Evolutionary conservation across 2,888 invertebrate species (phyloP), one percentile per base, ranked within the genome.

Genomic region (Sarcophaga rosellei): DNA sequence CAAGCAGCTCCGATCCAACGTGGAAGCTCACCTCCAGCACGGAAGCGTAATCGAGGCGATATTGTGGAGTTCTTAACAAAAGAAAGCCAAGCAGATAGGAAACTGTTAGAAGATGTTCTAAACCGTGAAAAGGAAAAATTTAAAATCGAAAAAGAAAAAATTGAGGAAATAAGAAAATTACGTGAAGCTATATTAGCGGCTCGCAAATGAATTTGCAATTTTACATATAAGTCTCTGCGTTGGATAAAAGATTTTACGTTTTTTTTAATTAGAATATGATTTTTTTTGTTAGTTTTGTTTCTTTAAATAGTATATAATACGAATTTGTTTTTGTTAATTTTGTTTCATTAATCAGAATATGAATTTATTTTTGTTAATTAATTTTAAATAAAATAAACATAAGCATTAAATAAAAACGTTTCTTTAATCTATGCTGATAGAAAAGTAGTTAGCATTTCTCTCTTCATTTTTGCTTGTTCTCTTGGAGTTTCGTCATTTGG

Each of bases 91-190:
- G 47, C 47, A 47, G 47, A 47, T 47, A 47, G 47, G 47, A 73
- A 63, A 74, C 62, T 74, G n/a, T 47, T 74, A 74, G 20, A 74
- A 62, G 74, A 44, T 17, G 12, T 75, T 23, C 45, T 75, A 47
- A 75, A 47, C 47, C 63, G 70, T 17, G 75, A 75, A 45, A 75
- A 75, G 65, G 65, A 75, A 72, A 72, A 72, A 72, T 72, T 72
- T n/a, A n/a, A n/a, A n/a, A n/a, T n/a, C n/a, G n/a, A n/a, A 75
- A 45, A 75, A 75, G 65, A 57, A 75, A 72, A 72, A 72, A 72
- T 72, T 72, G 12, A 72, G 59, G 61, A 72, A 72, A 72, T 72
- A 65, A 65, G 65, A 35, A 44, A 65, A 65, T 65, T 65, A 65
- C 65, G 44, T 25, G 65, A 65, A 35, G 65, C 65, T 35, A 17